Base-by-base conservation (phyloP, 2,888 invertebrate genomes). In the Aphidoletes aphidimyza region DNA sequence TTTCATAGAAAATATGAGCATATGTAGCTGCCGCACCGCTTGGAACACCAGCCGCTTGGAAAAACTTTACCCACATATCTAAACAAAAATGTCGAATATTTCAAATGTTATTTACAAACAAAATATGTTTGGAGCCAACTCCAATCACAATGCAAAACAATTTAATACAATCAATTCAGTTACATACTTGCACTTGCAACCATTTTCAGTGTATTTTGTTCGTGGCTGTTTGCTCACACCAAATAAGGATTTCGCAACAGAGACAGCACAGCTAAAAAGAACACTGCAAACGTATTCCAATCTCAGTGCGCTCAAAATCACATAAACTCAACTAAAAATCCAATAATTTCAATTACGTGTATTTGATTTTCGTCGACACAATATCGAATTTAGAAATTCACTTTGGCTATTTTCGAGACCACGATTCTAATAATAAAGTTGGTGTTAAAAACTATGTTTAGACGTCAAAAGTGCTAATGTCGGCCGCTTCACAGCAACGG, bases 1-100 rank as follows among this genome's bases (percentile, higher is more conserved):
- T 96, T 88, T 96, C 95, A 0, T 94, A 93, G 89, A 97, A 97
- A 9, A 94, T 94, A 34, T 96, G 92, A 0, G 97, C 96, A 89
- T 97, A 97, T 85, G 94, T 94, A 0, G 95, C 95, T 0, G 95
- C 94, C 83, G 94, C 94, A 6, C 89, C 88, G 0, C 94, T 91
- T 0, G 96, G 95, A 86, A 97, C 95, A 0, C 97, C 96, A 17
- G 96, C 95, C 69, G 94, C 93, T 84, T 93, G 93, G 90, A 97
- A 97, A 89, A 97, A 97, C 87, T 93, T 94, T 42, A 96, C 94
- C 97, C 97, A 97, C 86, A 88, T 88, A 14, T 88, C 90, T 90
- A 85, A 19, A 85, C 85, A 17, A n/a, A 45, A 49, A 5, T 30
- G 34, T 19, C 2, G n/a, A n/a, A n/a, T n/a, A n/a, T n/a, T 47